These are phyloP conservation scores for Balearica regulorum DNA, from an alignment of 2,797 vertebrate genomes.

Conservation along the genomic window DNA sequence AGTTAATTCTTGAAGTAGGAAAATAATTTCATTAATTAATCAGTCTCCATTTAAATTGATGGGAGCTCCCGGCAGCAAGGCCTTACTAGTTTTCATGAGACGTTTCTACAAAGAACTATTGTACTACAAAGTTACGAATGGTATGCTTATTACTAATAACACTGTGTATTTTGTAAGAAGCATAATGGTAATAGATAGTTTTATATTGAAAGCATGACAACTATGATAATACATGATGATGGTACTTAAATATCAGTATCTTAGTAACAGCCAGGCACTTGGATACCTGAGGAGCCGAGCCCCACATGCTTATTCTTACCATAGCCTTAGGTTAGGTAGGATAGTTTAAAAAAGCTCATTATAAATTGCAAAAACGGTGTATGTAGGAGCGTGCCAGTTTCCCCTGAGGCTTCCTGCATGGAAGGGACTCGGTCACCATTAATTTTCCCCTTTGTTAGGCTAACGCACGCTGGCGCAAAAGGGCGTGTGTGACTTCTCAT, in stretches of 20 bases:
- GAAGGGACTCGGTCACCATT: background rate
- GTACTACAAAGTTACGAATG: background rate
- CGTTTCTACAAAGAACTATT: background rate
- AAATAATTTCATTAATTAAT: background rate
- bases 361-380: background rate
- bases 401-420: background rate
- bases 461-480: background rate
- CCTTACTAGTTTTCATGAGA: background rate
- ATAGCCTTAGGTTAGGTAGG: background rate
- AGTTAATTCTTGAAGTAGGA: background rate
- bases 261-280: background rate
- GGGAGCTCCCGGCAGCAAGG: background rate
- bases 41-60: background rate
- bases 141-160: background rate
- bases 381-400: background rate
- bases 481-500: background rate
- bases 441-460: background rate
- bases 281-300: background rate
- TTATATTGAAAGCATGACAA: background rate
- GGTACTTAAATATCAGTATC: background rate
- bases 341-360: background rate
- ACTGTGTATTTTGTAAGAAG: background rate
- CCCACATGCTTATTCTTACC: background rate
- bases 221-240: background rate
- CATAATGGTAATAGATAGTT: no score